Base-by-base conservation (phyloP, 2,797 vertebrate species). In the Cheirogaleus major region DNA sequence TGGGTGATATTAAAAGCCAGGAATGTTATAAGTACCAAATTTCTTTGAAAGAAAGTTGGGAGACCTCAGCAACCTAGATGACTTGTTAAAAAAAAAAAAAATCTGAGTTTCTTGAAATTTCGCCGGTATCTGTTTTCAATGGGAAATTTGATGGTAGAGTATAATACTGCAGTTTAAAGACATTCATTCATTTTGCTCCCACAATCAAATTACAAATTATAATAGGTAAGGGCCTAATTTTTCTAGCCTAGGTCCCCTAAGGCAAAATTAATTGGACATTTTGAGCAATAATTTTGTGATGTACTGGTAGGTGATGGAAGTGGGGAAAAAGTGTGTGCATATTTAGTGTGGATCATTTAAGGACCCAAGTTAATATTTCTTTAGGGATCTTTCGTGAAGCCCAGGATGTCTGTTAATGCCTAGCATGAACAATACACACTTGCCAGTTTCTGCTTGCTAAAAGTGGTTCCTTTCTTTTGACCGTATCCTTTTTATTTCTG, bases 1-100 rank as follows among this genome's bases (percentile, higher is more conserved):
- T 96, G 32, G 98, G 82, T 88, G 95, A 94, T 86, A 96, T 97
- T 98, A 98, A 98, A 98, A 93, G 95, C 97, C 92, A 97, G 96
- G 95, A 92, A 96, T 97, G 89, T 61, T 98, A 94, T 97, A 98
- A 98, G 98, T 95, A 98, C 96, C 95, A 98, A 75, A 85, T 96
- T 45, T 95, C 97, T 98, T 48, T 96, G 84, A 22, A 84, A 48
- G 43, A 84, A 90, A 82, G 38, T 85, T 65, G 50, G 70, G 96
- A 98, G 97, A 97, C 69, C 48, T 67, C 0, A 97, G 11, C 93
- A 97, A 98, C 96, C 96, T 95, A 94, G 95, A 97, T 83, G 96
- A 97, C 93, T 91, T 96, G 95, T 96, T 97, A 93, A 95, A 98
- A 87, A 97, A 92, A 92, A 98, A 85, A 97, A 88, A 95, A 89